Base-by-base conservation (phyloP, 1,140 invertebrate genomes). In the Drosophila seguyi region DNA sequence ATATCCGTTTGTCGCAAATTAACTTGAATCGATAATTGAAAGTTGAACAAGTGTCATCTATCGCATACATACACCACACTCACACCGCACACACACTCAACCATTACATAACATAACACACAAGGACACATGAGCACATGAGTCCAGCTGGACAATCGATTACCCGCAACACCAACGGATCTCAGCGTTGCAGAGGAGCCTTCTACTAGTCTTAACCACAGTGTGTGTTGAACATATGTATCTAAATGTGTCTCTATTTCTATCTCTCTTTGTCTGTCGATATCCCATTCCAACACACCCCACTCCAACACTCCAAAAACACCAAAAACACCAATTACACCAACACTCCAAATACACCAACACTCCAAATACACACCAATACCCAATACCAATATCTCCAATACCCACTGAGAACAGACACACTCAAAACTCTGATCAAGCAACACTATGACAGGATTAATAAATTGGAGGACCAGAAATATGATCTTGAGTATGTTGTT, bases 401-500 rank as follows among this genome's bases (percentile, higher is more conserved):
- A 66, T 56, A 65, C 48, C 44, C 63, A 69, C 45, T 74, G 44
- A 45, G 59, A 67, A 93, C 94, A 96, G 95, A 96, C 93, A 93
- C 93, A 93, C 91, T 99, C 93, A 96, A 96, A 94, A 95, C 95
- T 93, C 95, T 98, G 93, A 95, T 97, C 94, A 95, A 95, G 94
- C 95, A 95, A 85, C 97, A 99, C 95, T 96, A 99, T 94, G 95
- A 95, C 92, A 96, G 97, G 94, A 97, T 99, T 94, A 93, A 93
- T 92, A 93, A 94, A 85, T 95, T 99, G 94, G 98, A 99, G 95
- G 97, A 97, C 93, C 95, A 96, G 94, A 99, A 99, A 95, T 99
- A 98, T 95, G 99, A 99, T 96, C 95, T 99, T 95, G 99, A 99
- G 95, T 97, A 97, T 95, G 94, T 97, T 94, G 98, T 99, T 94